Evolutionary conservation across 2,113 vertebrate species (phyloP).

Genomic region (Podilymbus podiceps): DNA sequence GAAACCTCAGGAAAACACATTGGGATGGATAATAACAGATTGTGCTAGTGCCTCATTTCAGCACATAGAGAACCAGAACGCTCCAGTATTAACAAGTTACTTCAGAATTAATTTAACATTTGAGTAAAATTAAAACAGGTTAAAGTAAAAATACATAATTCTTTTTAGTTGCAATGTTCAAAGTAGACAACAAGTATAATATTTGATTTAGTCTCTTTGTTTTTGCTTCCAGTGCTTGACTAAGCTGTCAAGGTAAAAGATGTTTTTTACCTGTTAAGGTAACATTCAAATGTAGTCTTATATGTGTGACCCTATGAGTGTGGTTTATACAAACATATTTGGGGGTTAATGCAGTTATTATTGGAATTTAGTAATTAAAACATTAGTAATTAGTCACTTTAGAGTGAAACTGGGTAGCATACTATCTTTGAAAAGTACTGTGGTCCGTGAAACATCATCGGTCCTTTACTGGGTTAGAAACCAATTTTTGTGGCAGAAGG

Average conservation of each 20-base stretch:
- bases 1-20: not conserved
- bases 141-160: not conserved
- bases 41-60: not conserved
- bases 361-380: not conserved
- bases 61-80: not conserved
- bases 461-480: not conserved
- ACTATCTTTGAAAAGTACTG: not conserved
- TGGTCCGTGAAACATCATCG: not conserved
- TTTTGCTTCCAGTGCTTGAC: not conserved
- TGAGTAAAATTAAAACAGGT: not conserved
- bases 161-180: not conserved
- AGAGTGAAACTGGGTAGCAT: not conserved
- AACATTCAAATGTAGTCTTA: not conserved
- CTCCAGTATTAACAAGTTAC: not conserved
- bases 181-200: not conserved
- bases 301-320: not conserved
- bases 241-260: not conserved
- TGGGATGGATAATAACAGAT: fast-evolving
- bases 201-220: not conserved
- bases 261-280: not conserved
- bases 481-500: not conserved
- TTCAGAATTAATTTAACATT: not conserved
- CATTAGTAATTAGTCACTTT: not conserved
- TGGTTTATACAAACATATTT: not conserved
- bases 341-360: not conserved